Evolutionary conservation across 2,888 invertebrate species (phyloP).

Genomic region (Carterocephalus palaemon): DNA sequence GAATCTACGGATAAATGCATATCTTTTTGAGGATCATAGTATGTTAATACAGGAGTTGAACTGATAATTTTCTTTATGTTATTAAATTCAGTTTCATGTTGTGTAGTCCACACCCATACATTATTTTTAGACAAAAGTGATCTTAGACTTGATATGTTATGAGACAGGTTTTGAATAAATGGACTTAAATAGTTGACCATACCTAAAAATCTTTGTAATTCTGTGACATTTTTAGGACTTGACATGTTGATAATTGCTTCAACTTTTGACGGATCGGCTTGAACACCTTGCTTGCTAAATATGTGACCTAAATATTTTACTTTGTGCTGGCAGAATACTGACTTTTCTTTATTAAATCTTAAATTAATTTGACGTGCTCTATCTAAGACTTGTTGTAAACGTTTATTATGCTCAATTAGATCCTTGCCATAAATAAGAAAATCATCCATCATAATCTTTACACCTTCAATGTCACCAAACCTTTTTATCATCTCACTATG

Average conservation of each 20-base stretch:
- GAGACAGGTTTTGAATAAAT: constrained; percentile 28
- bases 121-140: constrained; percentile 33
- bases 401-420: constrained; percentile 21
- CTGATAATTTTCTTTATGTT: constrained; percentile 27
- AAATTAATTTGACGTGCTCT: constrained; percentile 27
- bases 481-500: constrained; percentile 29
- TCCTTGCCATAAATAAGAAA: constrained; percentile 27
- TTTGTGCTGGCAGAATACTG: constrained; percentile 14
- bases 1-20: constrained; percentile 30
- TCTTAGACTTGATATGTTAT: constrained; percentile 22
- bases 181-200: constrained; percentile 31
- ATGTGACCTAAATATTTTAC: constrained; percentile 31
- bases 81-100: constrained; percentile 32
- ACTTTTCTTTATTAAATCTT: constrained; percentile 32
- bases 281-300: constrained; percentile 27
- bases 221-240: constrained; percentile 23
- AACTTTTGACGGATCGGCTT: constrained; percentile 25
- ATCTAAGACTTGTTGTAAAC: constrained; percentile 20
- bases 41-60: constrained; percentile 29
- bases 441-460: constrained; percentile 31
- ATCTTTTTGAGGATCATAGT: constrained; percentile 29
- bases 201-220: constrained; percentile 32
- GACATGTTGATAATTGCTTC: constrained; percentile 30
- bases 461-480: constrained; percentile 26
- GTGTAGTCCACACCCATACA: constrained; percentile 34